Conservation (phyloP, 2,113 vertebrate genomes). For the Vidua macroura region DNA sequence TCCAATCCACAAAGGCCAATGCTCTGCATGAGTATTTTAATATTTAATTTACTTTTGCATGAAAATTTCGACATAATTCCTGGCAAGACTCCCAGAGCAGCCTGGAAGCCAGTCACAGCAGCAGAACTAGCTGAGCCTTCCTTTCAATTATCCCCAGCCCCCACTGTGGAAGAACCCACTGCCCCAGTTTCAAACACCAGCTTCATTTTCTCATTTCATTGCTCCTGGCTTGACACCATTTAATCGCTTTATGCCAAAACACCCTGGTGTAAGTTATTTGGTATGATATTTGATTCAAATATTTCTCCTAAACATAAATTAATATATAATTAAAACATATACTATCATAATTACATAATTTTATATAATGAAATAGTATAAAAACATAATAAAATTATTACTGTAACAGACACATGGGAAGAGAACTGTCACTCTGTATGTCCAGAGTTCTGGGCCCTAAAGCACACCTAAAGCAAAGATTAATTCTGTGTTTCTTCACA, state of each 20-base stretch:
- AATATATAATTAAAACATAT: not conserved
- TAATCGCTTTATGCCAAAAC: not conserved
- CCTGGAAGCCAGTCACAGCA: not conserved
- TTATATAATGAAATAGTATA: not conserved
- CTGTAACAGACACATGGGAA: not conserved
- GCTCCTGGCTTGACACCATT: not conserved
- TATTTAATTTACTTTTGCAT: not conserved
- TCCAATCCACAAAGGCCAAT: not conserved
- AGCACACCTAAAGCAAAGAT: not conserved
- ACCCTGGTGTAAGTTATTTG: not conserved
- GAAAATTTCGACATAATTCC: not conserved
- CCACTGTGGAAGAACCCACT: not conserved
- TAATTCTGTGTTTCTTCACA: not conserved
- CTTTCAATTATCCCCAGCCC: not conserved
- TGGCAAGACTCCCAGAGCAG: not conserved
- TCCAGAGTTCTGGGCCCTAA: not conserved
- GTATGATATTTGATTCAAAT: not conserved
- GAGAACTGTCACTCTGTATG: not conserved
- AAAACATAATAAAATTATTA: not conserved
- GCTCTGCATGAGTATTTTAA: not conserved
- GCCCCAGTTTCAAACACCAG: not conserved
- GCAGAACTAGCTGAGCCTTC: not conserved
- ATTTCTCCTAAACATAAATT: not conserved
- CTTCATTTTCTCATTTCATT: not conserved
- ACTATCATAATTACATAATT: not conserved